These are phyloP conservation scores for Ctenoplectra terminalis DNA, from an alignment of 1,140 invertebrate genomes.

Conservation along the genomic window DNA sequence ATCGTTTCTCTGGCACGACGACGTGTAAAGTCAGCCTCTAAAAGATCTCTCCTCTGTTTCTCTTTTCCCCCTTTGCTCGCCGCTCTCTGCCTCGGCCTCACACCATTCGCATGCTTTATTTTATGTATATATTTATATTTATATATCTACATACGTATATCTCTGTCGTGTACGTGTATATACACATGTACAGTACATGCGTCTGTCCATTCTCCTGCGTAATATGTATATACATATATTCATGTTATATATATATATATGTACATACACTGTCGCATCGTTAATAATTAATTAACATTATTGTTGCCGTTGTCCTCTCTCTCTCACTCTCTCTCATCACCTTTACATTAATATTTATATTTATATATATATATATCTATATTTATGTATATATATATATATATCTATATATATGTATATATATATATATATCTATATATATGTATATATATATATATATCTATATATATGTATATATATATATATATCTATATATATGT, in stretches of 20 bases:
- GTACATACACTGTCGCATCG: constrained; percentile 40
- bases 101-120: constrained; percentile 28
- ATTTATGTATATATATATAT: no score
- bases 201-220: constrained; percentile 33
- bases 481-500: no score
- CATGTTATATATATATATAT: constrained; percentile 47
- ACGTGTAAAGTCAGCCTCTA: not conserved
- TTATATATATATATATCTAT: no score
- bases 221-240: constrained; percentile 47
- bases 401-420: constrained; percentile 52
- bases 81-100: constrained; percentile 24
- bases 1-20: constrained; percentile 20
- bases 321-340: constrained; percentile 40
- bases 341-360: constrained; percentile 63
- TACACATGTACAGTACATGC: constrained; percentile 53
- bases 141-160: constrained; percentile 62
- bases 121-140: constrained; percentile 52
- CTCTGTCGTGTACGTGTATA: constrained; percentile 52
- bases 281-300: constrained; percentile 68
- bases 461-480: constrained; percentile 52
- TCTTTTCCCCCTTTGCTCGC: not conserved
- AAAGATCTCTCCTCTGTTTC: not conserved
- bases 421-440: constrained; percentile 57
- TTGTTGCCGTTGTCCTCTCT: constrained; percentile 64
- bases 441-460: constrained; percentile 45